Evolutionary conservation across 2,797 vertebrate genomes (phyloP).

Genomic region (Anguilla obscura): DNA sequence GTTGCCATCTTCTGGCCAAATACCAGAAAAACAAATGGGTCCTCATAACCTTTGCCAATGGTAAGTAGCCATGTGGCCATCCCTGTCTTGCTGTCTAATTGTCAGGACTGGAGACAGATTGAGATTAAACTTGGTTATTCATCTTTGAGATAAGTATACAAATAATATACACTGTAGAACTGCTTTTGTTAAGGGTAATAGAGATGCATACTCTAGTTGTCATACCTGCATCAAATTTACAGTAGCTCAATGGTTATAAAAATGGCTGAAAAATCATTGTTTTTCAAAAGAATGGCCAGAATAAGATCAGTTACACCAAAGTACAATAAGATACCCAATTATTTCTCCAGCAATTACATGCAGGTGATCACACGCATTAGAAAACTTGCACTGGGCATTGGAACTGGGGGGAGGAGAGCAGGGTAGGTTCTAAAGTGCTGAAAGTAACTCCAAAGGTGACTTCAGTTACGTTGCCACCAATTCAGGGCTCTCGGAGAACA

Average conservation of each 20-base stretch:
- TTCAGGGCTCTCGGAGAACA: too few relatives aligned
- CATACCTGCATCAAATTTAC: too few relatives aligned
- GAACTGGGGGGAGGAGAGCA: too few relatives aligned
- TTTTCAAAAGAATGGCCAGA: background rate
- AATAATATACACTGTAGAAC: background rate
- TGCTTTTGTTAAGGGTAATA: background rate
- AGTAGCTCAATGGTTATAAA: background rate
- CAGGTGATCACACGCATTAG: too few relatives aligned
- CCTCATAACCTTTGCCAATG: background rate
- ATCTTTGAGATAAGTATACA: background rate
- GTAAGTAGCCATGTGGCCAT: background rate
- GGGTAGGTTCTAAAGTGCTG: too few relatives aligned
- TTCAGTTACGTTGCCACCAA: too few relatives aligned
- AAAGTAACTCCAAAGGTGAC: too few relatives aligned
- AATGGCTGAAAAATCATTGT: background rate
- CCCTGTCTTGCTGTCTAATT: background rate
- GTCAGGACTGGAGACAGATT: background rate
- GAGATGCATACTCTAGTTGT: background rate
- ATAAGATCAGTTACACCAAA: too few relatives aligned
- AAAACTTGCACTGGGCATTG: too few relatives aligned
- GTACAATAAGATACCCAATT: background rate
- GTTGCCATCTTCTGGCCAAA: conserved; percentile 79
- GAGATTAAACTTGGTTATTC: background rate
- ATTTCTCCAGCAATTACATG: background rate
- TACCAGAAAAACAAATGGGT: conserved; percentile 47